A percentile compares a stretch with the other conserved stretches of the same genome.
phyloP scores from a whole-genome alignment of 2,888 invertebrate species.

The Drosophila sordidapex region DNA sequence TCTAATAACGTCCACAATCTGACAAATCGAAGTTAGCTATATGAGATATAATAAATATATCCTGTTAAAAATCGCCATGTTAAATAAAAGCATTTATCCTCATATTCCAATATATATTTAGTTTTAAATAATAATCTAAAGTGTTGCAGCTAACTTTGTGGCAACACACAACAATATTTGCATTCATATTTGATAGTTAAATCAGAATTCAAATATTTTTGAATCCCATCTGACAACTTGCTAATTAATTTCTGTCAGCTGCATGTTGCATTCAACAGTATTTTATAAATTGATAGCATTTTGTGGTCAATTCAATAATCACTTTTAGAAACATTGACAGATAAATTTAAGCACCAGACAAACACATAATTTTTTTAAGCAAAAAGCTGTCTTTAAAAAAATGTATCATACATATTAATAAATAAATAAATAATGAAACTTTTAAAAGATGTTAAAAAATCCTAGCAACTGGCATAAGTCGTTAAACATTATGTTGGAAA shows the following conservation, averaged over 20 bases:
- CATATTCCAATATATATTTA: not conserved
- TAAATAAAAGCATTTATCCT: not conserved
- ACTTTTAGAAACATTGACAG: not conserved
- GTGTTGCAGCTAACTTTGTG: not conserved
- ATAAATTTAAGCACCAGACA: not conserved
- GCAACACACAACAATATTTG: not conserved
- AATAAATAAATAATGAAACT: not conserved
- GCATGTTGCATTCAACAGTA: not conserved
- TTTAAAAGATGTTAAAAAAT: not conserved
- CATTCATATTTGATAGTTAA: not conserved
- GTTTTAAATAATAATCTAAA: not conserved
- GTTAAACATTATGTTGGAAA: not conserved
- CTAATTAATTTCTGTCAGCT: not conserved
- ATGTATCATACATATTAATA: not conserved
- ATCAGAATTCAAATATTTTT: not conserved
- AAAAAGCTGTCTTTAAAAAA: not conserved
- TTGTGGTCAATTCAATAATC: not conserved
- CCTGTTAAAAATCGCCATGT: not conserved
- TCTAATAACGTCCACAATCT: not conserved
- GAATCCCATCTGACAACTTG: not conserved
- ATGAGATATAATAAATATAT: not conserved
- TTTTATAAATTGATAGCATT: not conserved
- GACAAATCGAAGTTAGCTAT: not conserved
- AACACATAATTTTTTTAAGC: not conserved
- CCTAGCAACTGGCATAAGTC: too few species aligned